These are phyloP conservation scores for Buphagus erythrorhynchus DNA, from an alignment of 2,797 vertebrate species.

Conservation along the genomic window DNA sequence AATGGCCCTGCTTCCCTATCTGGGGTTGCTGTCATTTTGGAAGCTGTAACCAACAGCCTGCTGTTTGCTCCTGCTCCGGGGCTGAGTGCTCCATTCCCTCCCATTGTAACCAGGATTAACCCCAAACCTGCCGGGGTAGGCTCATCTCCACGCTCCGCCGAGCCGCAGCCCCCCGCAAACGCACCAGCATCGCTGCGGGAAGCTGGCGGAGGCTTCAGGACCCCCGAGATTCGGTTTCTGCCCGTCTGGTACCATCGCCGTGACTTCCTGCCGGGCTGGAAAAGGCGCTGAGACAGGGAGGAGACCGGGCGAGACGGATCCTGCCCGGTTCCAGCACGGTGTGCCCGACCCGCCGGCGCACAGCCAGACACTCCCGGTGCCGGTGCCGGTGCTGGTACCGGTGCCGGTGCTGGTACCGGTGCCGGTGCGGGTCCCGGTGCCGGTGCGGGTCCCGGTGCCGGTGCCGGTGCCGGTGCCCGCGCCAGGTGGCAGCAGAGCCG, in stretches of 20 bases:
- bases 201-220: too few species aligned
- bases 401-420: neutral
- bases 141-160: accelerated
- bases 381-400: neutral
- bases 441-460: accelerated
- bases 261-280: accelerated
- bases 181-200: neutral
- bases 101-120: accelerated
- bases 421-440: neutral
- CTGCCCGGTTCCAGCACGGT: neutral
- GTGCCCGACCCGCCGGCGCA: accelerated
- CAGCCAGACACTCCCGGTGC: neutral
- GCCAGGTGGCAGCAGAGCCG: neutral
- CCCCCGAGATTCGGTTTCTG: accelerated
- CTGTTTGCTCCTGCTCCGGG: accelerated
- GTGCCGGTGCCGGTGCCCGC: neutral
- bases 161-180: accelerated
- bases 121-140: accelerated
- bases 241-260: accelerated
- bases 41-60: neutral
- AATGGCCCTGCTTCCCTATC: neutral
- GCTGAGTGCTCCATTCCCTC: accelerated
- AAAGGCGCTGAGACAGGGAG: accelerated
- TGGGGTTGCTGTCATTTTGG: neutral
- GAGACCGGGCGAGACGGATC: accelerated